Base-by-base conservation (phyloP, 2,888 invertebrate genomes). In the Lathronympha strigana region DNA sequence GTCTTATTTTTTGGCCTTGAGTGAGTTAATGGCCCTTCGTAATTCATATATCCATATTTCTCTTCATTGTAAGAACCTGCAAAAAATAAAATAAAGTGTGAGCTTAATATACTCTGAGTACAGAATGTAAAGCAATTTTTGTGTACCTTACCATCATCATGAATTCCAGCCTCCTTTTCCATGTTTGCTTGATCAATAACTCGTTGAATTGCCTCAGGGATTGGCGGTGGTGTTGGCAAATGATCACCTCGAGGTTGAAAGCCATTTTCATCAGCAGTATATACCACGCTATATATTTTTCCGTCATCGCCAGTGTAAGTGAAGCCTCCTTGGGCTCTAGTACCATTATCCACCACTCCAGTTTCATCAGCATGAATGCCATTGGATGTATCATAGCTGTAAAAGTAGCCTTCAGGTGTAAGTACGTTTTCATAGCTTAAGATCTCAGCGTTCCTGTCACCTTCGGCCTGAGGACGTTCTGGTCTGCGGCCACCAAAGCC, bases 231-330 rank as follows among this genome's bases (percentile, higher is more conserved):
- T 2, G 90, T 89, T 9, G 91, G 91, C 28, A 90, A 75, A 72
- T 91, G 90, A 64, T 87, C 88, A 61, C 90, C 90, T 31, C 68
- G 74, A 2, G 91, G 86, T 70, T 71, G 78, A 57, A 86, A 91
- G 0, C 90, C 90, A 70, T 89, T 87, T 74, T 90, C 88, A 76
- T 90, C 89, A 43, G 91, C 90, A 1, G 86, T 81, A 53, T 90
- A 90, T 25, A 70, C 71, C 0, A 90, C 74, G 36, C 73, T 81
- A 33, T 90, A 90, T 0, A 82, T 21, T 72, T 87, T 86, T 23
- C 89, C 90, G 74, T 91, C 89, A 72, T 90, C 90, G 51, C 90
- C 89, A 8, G 73, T 82, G 13, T 89, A 90, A 1, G 90, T 89
- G 69, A 81, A 91, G 1, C 82, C 75, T 19, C 90, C 90, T 68